Base-by-base conservation (phyloP, 2,797 vertebrate species). In the Huso huso region DNA sequence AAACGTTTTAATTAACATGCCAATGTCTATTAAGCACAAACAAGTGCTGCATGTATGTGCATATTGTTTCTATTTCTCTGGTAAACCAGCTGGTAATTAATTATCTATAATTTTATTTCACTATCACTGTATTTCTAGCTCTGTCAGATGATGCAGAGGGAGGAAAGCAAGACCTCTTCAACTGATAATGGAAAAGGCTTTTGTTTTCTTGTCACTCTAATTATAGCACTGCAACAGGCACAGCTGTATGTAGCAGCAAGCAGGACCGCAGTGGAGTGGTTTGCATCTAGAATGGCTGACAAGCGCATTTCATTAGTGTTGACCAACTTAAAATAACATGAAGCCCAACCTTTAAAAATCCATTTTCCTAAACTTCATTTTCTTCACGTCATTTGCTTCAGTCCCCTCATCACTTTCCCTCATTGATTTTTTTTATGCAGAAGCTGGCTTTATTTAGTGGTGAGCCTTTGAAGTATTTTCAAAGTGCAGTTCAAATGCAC, bases 51-150 rank as follows among this genome's bases (percentile, higher is more conserved):
- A 37, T 37, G 23, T 37, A 37, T 37, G 23, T 3, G 23, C 23
- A 37, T 37, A 37, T 37, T 37, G 23, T 37, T 37, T 55, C n/a
- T n/a, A 3, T 55, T 6, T 5, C 6, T 55, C 3, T 55, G 9
- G 9, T 55, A 55, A n/a, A n/a, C 9, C 52, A 55, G 52, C 6
- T 55, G 9, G 52, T 55, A 9, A 55, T 37, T 37, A 81, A 80
- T 84, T 82, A 87, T 75, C 78, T 72, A 75, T 86, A 85, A 88
- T 87, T 88, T 87, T 70, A 81, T 81, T 82, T 79, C 78, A 65
- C 68, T 68, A 64, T 62, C 4, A 37, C 2, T 37, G 23, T 70
- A 63, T 79, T 70, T 61, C 73, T 61, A 58, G 72, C 18, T 55
- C n/a, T 6, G n/a, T 9, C 8, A 12, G 52, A 53, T 53, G 52